Evolutionary conservation across 2,888 invertebrate species (phyloP).

Genomic region (Cyaniris semiargus): DNA sequence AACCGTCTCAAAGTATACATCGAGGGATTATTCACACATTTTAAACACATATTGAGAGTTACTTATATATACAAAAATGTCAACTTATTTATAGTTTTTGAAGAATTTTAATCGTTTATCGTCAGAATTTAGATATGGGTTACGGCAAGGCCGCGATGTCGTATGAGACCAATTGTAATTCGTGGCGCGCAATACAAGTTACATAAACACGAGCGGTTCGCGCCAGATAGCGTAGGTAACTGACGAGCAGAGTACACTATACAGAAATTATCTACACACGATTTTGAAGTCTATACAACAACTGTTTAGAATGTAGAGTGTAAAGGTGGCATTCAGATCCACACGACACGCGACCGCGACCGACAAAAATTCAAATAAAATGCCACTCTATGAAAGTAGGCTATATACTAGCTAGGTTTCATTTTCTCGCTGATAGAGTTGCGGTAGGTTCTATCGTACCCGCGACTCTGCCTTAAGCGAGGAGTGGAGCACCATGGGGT

Average conservation of each 20-base stretch:
- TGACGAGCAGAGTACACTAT: not conserved
- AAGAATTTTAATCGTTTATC: not conserved
- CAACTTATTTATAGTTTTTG: not conserved
- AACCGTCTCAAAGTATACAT: not conserved
- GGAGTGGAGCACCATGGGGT: no score
- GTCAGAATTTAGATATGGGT: not conserved
- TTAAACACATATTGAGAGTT: not conserved
- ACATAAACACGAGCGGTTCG: slow-evolving; percentile 31
- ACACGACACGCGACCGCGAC: no score
- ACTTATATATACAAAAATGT: not conserved
- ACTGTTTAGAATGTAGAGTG: no score
- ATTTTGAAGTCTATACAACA: no score
- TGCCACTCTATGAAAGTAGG: no score
- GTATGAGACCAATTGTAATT: not conserved
- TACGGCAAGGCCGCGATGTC: not conserved
- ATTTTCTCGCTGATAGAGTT: no score
- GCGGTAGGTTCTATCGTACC: no score
- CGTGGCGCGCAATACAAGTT: slow-evolving; percentile 6
- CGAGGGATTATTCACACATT: not conserved
- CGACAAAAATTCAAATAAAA: no score
- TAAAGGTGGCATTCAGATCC: no score
- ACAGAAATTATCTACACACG: not conserved
- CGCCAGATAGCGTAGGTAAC: slow-evolving; percentile 25
- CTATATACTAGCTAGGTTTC: no score
- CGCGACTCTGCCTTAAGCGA: no score